phyloP scores from a whole-genome alignment of 2,888 invertebrate species.

The Polietes domitor region DNA sequence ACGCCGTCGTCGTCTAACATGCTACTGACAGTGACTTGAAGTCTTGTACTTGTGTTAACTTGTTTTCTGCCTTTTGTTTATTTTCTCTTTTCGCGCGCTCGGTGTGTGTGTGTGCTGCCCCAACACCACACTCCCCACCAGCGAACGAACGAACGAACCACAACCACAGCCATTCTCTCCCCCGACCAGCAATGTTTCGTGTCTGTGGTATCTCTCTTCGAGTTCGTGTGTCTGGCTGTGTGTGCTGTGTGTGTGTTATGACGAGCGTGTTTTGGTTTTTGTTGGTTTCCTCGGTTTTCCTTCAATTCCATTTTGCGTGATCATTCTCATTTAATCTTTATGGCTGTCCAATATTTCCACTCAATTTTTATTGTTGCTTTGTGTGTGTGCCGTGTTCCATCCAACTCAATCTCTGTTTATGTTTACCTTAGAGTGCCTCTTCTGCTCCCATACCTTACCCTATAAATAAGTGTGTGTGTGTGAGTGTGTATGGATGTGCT shows the following conservation, averaged over 20 bases:
- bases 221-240: no score
- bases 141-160: no score
- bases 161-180: no score
- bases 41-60: slow-evolving; percentile 58
- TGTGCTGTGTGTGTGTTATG: no score
- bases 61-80: slow-evolving; percentile 46
- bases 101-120: slow-evolving; percentile 28
- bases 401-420: neutral
- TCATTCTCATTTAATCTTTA: slow-evolving; percentile 39
- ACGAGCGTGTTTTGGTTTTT: no score
- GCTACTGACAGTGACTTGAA: slow-evolving; percentile 71
- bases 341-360: slow-evolving; percentile 36
- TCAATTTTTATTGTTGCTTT: slow-evolving; percentile 28
- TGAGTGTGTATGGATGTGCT: no score
- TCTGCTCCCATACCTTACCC: neutral
- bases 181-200: no score
- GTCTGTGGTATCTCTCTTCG: no score
- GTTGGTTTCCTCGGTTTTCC: slow-evolving; percentile 39
- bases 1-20: slow-evolving; percentile 77
- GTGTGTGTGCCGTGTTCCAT: neutral
- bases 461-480: neutral
- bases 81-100: slow-evolving; percentile 33
- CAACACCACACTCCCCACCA: no score
- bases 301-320: slow-evolving; percentile 30
- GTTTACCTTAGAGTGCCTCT: neutral